Evolutionary conservation across 1,140 invertebrate species (phyloP).

Genomic region (Paralvinella palmiformis): DNA sequence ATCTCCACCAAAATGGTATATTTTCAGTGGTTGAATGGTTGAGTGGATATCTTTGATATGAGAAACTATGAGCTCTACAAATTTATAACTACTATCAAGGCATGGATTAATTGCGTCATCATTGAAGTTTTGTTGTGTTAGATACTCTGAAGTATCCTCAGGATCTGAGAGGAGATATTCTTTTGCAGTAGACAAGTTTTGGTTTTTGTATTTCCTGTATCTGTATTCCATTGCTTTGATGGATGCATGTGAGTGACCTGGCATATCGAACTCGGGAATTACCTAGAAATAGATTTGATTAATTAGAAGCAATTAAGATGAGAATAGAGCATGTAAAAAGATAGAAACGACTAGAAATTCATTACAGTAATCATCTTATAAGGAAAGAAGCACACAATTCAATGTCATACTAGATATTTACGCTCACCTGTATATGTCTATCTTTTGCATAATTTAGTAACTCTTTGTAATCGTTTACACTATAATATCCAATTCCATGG

Average conservation of each 20-base stretch:
- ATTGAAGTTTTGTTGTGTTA: slow-evolving; percentile 36
- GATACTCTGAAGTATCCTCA: slow-evolving; percentile 35
- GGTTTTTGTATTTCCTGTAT: slow-evolving; percentile 6
- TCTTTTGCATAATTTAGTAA: slow-evolving; percentile 34
- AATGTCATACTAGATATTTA: too few species aligned
- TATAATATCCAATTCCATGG: slow-evolving; percentile 36
- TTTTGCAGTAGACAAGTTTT: background rate
- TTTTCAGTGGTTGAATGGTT: slow-evolving; percentile 29
- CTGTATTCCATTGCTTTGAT: slow-evolving; percentile 24
- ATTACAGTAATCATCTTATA: background rate
- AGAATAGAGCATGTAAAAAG: too few species aligned
- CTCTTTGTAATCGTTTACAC: slow-evolving; percentile 32
- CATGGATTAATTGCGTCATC: slow-evolving; percentile 46
- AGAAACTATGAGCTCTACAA: slow-evolving; percentile 34
- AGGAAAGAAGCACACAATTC: too few species aligned
- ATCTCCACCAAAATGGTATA: slow-evolving; percentile 42
- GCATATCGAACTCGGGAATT: slow-evolving; percentile 44
- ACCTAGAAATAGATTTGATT: slow-evolving; percentile 22
- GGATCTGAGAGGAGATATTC: slow-evolving; percentile 27
- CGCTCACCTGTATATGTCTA: slow-evolving; percentile 18
- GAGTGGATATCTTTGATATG: slow-evolving; percentile 15
- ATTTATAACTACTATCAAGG: slow-evolving; percentile 34
- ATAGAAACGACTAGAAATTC: too few species aligned
- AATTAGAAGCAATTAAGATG: too few species aligned
- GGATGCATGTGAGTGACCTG: slow-evolving; percentile 39